Conservation (phyloP, 2,888 invertebrate species). For the Latrodectus elegans region DNA sequence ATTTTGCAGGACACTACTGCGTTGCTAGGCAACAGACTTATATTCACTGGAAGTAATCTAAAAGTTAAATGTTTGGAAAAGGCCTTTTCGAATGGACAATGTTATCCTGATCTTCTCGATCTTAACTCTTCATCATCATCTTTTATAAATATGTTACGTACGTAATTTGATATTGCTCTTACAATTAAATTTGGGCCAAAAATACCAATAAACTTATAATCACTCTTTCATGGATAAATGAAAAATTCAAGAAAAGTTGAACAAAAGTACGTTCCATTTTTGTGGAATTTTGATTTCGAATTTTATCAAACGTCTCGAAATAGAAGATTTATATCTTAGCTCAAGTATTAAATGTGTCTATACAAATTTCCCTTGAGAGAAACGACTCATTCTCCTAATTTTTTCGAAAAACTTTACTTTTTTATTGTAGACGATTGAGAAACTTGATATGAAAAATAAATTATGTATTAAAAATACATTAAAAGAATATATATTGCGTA, state of each 20-base stretch:
- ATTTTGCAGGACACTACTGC: not conserved
- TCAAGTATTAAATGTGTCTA: not conserved
- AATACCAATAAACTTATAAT: not conserved
- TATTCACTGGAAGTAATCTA: conserved; percentile 13
- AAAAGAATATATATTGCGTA: too few relatives aligned
- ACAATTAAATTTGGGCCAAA: not conserved
- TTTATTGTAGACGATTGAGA: too few relatives aligned
- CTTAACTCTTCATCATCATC: not conserved
- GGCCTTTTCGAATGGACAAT: too few relatives aligned
- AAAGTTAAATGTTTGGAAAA: conserved; percentile 26
- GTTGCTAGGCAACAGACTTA: conserved; percentile 14
- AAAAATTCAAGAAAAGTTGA: not conserved
- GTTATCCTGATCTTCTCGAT: too few relatives aligned
- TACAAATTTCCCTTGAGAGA: not conserved
- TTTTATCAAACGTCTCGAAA: not conserved
- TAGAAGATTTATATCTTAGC: not conserved
- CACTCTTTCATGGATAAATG: not conserved
- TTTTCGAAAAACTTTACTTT: not conserved
- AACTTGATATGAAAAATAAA: too few relatives aligned
- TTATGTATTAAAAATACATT: too few relatives aligned
- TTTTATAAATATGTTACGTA: not conserved
- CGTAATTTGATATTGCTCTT: not conserved
- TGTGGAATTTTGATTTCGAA: not conserved
- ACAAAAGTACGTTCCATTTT: not conserved
- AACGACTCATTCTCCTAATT: not conserved